Evolutionary conservation across 2,113 vertebrate species (phyloP), one percentile per base, ranked within the genome.

Genomic region (Sinocyclocheilus grahami): DNA sequence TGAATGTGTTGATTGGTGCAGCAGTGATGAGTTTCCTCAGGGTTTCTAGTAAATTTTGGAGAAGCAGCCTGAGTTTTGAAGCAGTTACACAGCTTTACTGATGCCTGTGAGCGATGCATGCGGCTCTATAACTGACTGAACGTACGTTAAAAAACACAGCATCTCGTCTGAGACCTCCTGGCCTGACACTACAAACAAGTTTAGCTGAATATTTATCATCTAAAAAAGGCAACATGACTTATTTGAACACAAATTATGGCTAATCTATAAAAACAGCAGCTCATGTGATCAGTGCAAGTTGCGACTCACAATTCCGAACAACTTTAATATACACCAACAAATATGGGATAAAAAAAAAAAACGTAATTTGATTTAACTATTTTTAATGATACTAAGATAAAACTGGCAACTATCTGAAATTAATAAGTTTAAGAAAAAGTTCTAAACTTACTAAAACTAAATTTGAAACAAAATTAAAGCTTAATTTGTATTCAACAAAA

Each of bases 31-130:
- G 37, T 60, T 13, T 63, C 60, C 78, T 27, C 5, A 63, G 78
- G 60, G 37, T 65, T 81, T 46, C 12, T 65, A 4, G 30, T 37
- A 79, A n/a, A 62, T 60, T 33, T 42, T 22, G 37, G 55, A 18
- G 78, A 62, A 81, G 37, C 37, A 65, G 78, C 37, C 4, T 46
- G 78, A 16, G 58, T 63, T 5, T 0, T 63, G 53, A 79, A 60
- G 77, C 77, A 12, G 55, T 46, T 65, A 24, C 37, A 46, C 58
- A 63, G 58, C 37, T 7, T 39, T n/a, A 5, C 22, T 4, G 78
- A 65, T 81, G 78, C 39, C 78, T 63, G 58, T 2, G 33, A 80
- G 78, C 58, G 27, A 46, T 0, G 55, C 78, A 62, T 80, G 24
- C 24, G 13, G 13, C 33, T 58, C 16, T 58, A 58, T 58, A 7